Evolutionary conservation across 2,888 invertebrate species (phyloP).

Genomic region (Nemoura dubitans): DNA sequence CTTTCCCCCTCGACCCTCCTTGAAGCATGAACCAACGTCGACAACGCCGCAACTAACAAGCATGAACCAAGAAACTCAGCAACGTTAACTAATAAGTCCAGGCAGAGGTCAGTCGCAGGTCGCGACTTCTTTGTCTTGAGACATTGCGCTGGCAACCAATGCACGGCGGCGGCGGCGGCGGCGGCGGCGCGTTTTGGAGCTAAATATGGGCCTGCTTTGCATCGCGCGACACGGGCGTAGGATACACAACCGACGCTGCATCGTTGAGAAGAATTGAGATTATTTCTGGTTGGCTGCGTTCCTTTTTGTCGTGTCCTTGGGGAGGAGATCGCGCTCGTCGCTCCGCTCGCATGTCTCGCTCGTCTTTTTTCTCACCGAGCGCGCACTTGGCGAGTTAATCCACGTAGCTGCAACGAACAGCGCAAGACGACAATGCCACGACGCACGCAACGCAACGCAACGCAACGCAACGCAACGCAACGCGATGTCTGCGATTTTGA

Average conservation of each 20-base stretch:
- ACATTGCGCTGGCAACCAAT: neutral
- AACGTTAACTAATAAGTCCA: neutral
- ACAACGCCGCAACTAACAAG: neutral
- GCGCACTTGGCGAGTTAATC: neutral
- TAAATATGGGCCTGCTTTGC: slow-evolving; percentile 7
- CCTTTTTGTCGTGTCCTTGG: slow-evolving; percentile 37
- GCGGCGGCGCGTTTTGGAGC: slow-evolving; percentile 26
- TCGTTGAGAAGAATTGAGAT: neutral
- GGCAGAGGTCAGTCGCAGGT: neutral
- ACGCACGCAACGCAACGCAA: neutral
- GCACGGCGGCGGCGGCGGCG: neutral
- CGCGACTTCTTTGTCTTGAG: neutral
- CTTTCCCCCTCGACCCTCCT: neutral
- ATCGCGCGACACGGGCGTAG: neutral
- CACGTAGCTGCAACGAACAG: neutral
- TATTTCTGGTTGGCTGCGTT: slow-evolving; percentile 42
- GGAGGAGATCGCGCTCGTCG: slow-evolving; percentile 35
- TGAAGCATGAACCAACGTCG: neutral
- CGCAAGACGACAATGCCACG: neutral
- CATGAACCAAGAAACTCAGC: neutral
- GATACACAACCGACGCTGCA: neutral
- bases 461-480: neutral
- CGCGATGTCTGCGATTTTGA: neutral
- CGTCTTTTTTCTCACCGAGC: neutral
- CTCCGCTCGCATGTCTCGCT: neutral